Evolutionary conservation across 2,797 vertebrate genomes (phyloP), one percentile per base, ranked within the genome.

Genomic region (Anisognathus igniventris): DNA sequence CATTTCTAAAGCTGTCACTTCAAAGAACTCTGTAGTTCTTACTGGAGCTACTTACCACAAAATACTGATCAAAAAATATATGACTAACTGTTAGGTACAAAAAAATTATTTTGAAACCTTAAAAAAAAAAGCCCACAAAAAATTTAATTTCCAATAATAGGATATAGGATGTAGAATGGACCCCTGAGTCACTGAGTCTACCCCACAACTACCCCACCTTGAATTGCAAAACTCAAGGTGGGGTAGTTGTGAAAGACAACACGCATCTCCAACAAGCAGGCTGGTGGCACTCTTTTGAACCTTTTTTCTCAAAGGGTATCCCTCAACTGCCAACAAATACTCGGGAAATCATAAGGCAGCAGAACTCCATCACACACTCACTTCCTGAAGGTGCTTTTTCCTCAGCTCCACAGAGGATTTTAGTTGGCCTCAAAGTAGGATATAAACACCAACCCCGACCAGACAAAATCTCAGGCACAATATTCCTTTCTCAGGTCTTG

Each of bases 271-370:
- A 70, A 28, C 7, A 33, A 65, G 7, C 39, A 61, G 10, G 12
- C 2, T 65, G 2, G 18, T 3, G 45, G 12, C 18, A 16, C 13
- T 14, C 0, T 2, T 66, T 60, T 22, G 22, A 30, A 19, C 17
- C 5, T 73, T 35, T 60, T 47, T n/a, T 51, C 37, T 50, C 27
- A 61, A 71, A 9, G 12, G 2, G 6, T 24, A 7, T 14, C 7
- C 33, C 61, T 67, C 35, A 5, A 27, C 4, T 19, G 2, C 13
- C 54, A 92, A 31, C 2, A 81, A 57, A 31, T 11, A 65, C 8
- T 50, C 30, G 14, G 40, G 42, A 86, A 58, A 50, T 4, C 24
- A 33, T 0, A 3, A 56, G 6, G 6, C 8, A 80, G 23, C 30
- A 81, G 10, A 86, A 8, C 39, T 57, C 72, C 28, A n/a, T 14